Evolutionary conservation across 2,888 invertebrate genomes (phyloP).

Genomic region (Drosophila prostipennis): DNA sequence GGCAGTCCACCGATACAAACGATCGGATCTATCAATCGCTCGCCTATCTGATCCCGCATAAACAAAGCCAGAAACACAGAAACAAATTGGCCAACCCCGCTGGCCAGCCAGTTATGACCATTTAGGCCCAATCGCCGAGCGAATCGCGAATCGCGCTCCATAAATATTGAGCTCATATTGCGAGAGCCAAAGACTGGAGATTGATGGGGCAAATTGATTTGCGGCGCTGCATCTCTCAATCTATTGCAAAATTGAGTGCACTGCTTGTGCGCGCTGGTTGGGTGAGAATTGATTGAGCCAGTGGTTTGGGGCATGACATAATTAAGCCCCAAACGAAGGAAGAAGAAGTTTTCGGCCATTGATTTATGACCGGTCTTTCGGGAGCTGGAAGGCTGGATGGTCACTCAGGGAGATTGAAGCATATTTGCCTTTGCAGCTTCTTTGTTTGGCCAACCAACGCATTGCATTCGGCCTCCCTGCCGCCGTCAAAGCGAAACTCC

Average conservation of each 20-base stretch:
- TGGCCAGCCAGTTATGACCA: conserved; percentile 41
- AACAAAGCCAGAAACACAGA: conserved; percentile 11
- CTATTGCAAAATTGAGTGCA: conserved; percentile 53
- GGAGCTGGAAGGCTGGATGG: not conserved
- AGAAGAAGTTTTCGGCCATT: conserved; percentile 26
- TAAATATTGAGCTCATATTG: conserved; percentile 47
- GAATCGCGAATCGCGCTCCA: conserved; percentile 38
- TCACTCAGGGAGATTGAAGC: conserved; percentile 26
- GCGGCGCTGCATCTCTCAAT: conserved; percentile 59
- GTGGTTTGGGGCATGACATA: conserved; percentile 51
- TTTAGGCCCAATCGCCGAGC: conserved; percentile 36
- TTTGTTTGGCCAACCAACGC: conserved; percentile 35
- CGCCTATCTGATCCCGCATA: conserved; percentile 30
- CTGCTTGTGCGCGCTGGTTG: conserved; percentile 16
- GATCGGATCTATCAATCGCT: conserved; percentile 32
- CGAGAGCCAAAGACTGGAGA: conserved; percentile 11
- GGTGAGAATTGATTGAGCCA: conserved; percentile 36
- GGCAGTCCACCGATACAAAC: not conserved
- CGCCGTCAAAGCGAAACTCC: conserved; percentile 31
- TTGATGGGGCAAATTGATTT: conserved; percentile 60
- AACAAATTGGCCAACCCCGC: conserved; percentile 38
- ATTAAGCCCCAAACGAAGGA: conserved; percentile 34
- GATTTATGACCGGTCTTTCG: conserved; percentile 51
- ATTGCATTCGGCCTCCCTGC: conserved; percentile 23
- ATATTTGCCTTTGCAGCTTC: conserved; percentile 36